Evolutionary conservation across 2,113 vertebrate species (phyloP), one percentile per base, ranked within the genome.

Genomic region (Scartelaos histophorus): DNA sequence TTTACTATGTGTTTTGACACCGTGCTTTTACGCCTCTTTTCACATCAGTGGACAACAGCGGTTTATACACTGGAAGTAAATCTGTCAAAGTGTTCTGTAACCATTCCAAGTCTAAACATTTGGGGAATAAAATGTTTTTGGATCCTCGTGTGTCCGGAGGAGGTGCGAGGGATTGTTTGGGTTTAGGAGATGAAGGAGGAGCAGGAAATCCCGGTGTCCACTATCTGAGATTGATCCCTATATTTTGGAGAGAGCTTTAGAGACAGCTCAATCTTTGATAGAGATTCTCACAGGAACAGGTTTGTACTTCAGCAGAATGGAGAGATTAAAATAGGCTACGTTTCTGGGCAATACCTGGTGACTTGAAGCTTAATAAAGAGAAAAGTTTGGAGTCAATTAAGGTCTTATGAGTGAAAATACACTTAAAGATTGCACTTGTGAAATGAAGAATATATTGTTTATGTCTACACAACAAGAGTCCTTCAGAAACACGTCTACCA

Each of bases 61-160:
- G 81, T 76, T 85, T 71, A 77, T 73, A 76, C 69, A 68, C 74
- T 65, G 67, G 60, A 61, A 73, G 75, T 87, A 82, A 83, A 87
- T 85, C 79, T 66, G 51, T 66, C 25, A 74, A 43, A 74, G 79
- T 73, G 70, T 69, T 58, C 1, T 10, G 54, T 67, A 67, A 56
- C 60, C 71, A 67, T 62, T 22, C 24, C 12, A 2, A 22, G 29
- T 35, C 3, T 0, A 58, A 73, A 66, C 80, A 57, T 58, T 58
- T 47, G 43, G 13, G 65, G 15, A 47, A 47, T 24, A 66, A 47
- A 46, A 79, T 0, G 1, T 43, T 67, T 71, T 79, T 38, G 45
- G 58, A 80, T 1, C 58, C 24, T 54, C 45, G 43, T 74, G 29
- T 68, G 58, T 58, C 74, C 60, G 13, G 62, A 76, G 58, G 61